Base-by-base conservation (phyloP, 2,797 vertebrate genomes). In the Bryconaethiops microstoma region DNA sequence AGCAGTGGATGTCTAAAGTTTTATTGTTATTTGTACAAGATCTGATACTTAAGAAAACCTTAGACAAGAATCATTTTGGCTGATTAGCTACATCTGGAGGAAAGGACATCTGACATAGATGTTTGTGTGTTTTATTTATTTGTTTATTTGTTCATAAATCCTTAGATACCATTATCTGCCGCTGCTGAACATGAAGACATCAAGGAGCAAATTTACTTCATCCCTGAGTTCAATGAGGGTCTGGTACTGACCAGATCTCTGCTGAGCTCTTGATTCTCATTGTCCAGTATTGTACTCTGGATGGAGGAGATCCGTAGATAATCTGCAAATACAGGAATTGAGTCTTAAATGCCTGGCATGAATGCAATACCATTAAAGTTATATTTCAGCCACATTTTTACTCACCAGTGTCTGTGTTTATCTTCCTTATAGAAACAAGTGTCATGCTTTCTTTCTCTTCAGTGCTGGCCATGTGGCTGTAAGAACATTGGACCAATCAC, bases 381-480 rank as follows among this genome's bases (percentile, higher is more conserved):
- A 59, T 21, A 73, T 50, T 10, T 29, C 10, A 45, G 42, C 1
- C 42, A 45, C 42, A 45, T 45, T 45, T 82, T 45, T 45, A 9
- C 65, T 85, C 82, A 90, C 88, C 85, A 29, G 70, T 84, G 67
- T 90, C 88, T 81, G 83, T 81, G 63, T 85, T 87, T 73, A 90
- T 73, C 39, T 82, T 76, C 70, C 87, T 88, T 72, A 90, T 35
- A 40, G 88, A 90, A 35, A 90, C 77, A n/a, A 90, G 77, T 62
- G 84, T 88, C 42, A 90, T 88, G 80, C 73, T 88, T 25, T 87
- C 87, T 57, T 83, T 90, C 17, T 88, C 85, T 73, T 54, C 71
- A 40, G 14, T 80, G 21, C 63, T 81, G 35, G 70, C 75, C 23
- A 77, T 13, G 23, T 88, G 81, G 63, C 88, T 89, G 63, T 84